phyloP scores from a whole-genome alignment of 2,888 invertebrate genomes.

The Cantharis rufa region DNA sequence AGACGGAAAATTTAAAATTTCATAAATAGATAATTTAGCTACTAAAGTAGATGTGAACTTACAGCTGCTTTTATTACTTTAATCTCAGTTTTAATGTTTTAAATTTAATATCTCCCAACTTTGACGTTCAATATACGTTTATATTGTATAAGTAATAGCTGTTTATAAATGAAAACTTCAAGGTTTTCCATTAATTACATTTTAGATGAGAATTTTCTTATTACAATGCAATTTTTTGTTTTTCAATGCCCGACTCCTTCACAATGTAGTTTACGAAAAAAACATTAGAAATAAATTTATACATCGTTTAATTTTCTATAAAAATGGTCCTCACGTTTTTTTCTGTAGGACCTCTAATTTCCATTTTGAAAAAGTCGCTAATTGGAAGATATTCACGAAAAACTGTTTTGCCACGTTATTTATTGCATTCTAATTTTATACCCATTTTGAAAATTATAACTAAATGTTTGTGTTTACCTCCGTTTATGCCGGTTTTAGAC shows the following conservation, averaged over 20 bases:
- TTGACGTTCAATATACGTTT: slow-evolving; percentile 5
- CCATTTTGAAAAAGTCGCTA: too few species aligned
- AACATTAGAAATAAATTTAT: not conserved
- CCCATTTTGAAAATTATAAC: not conserved
- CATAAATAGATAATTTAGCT: not conserved
- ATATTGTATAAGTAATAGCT: not conserved
- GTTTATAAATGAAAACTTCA: not conserved
- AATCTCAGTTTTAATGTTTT: slow-evolving; percentile 6
- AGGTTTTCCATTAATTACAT: not conserved
- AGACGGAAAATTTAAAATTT: not conserved
- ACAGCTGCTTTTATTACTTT: slow-evolving; percentile 8
- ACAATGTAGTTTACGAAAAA: not conserved
- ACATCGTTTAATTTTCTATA: not conserved
- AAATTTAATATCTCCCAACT: slow-evolving; percentile 5
- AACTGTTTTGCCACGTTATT: not conserved
- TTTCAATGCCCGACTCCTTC: not conserved
- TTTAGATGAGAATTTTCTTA: not conserved
- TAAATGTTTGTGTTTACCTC: not conserved
- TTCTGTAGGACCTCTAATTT: not conserved
- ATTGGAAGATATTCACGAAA: too few species aligned
- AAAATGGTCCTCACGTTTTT: not conserved
- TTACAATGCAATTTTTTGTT: not conserved
- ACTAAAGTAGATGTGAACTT: not conserved
- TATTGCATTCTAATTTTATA: not conserved
- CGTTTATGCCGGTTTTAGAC: not conserved